These are phyloP conservation scores for Pteropus rufus DNA, from an alignment of 2,797 vertebrate genomes.

Conservation along the genomic window DNA sequence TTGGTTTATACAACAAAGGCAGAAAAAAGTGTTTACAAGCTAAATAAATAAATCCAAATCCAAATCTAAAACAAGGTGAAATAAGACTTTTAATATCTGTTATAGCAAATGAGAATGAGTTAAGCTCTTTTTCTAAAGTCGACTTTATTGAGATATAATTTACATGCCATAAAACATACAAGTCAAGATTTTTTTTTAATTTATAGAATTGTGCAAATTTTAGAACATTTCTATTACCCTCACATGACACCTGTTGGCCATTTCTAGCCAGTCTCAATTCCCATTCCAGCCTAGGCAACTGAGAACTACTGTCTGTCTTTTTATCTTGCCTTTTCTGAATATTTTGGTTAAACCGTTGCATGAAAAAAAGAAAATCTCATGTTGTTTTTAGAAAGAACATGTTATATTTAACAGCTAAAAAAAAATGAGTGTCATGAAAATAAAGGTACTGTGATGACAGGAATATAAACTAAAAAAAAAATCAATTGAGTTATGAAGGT, in stretches of 20 bases:
- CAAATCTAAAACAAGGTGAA: not conserved
- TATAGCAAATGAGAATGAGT: not conserved
- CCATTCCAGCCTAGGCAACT: not conserved
- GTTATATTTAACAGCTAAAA: not conserved
- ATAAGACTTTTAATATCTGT: not conserved
- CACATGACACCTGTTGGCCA: not conserved
- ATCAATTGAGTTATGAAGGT: not conserved
- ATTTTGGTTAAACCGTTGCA: not conserved
- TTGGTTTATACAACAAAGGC: not conserved
- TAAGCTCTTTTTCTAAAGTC: not conserved
- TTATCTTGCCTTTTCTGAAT: not conserved
- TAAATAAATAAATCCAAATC: not conserved
- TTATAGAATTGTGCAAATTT: not conserved
- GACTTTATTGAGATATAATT: not conserved
- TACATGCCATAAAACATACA: not conserved
- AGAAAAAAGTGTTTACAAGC: not conserved
- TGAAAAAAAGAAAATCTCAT: not conserved
- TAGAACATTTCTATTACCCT: not conserved
- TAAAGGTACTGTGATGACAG: not conserved
- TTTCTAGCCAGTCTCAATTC: not conserved
- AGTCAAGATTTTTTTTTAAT: not conserved
- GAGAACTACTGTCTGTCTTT: not conserved
- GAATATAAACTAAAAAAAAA: conserved; percentile 2
- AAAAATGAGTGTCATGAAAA: not conserved
- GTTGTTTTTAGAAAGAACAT: not conserved